Evolutionary conservation across 2,888 invertebrate genomes (phyloP).

Genomic region (Tenthredo notha): DNA sequence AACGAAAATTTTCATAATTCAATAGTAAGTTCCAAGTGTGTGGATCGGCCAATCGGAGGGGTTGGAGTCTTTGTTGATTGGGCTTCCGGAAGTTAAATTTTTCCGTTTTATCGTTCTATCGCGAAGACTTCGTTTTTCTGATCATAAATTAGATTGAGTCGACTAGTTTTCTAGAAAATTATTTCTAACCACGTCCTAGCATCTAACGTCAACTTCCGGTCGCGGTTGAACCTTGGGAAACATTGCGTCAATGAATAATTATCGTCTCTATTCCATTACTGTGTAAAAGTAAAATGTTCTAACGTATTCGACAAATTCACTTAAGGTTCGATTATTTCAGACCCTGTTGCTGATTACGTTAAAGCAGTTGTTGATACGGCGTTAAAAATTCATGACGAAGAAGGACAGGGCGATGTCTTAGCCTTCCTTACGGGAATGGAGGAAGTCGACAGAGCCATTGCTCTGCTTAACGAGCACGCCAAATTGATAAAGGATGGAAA

Average conservation of each 20-base stretch:
- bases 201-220: neutral
- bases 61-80: neutral
- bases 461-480: constrained; percentile 83
- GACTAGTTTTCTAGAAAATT: neutral
- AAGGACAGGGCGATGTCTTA: constrained; percentile 92
- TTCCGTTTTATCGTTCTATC: too few relatives aligned
- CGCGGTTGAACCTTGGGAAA: neutral
- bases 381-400: constrained; percentile 92
- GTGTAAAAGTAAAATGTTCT: neutral
- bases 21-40: too few relatives aligned
- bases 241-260: neutral
- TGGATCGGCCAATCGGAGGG: too few relatives aligned
- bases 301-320: neutral
- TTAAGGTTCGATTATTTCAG: constrained; percentile 76
- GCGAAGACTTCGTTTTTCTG: neutral
- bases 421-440: constrained; percentile 97
- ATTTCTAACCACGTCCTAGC: neutral
- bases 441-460: constrained; percentile 91
- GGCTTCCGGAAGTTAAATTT: neutral
- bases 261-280: neutral
- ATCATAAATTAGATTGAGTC: neutral
- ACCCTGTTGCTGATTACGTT: constrained; percentile 94
- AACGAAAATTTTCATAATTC: neutral
- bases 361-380: constrained; percentile 92
- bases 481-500: constrained; percentile 79